Conservation (phyloP, 2,797 vertebrate genomes). For the Carapus acus region DNA sequence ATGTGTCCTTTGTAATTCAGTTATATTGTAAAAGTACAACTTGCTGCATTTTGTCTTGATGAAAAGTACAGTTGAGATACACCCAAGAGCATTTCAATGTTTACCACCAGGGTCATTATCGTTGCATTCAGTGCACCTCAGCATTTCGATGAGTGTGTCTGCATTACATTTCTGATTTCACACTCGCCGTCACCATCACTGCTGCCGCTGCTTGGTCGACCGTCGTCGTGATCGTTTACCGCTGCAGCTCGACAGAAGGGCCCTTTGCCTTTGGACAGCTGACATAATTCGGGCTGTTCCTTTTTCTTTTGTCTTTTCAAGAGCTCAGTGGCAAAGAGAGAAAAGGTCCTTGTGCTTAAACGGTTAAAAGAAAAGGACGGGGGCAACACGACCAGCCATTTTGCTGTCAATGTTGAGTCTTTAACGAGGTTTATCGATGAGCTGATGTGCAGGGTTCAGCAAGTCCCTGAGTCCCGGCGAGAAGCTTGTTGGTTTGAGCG, state of each 20-base stretch:
- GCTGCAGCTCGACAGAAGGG: slow-evolving; percentile 80
- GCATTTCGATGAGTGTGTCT: not conserved
- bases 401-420: slow-evolving; percentile 22
- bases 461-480: slow-evolving; percentile 33
- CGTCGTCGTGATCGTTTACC: slow-evolving; percentile 67
- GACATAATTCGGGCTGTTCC: slow-evolving; percentile 80
- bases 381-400: slow-evolving; percentile 34
- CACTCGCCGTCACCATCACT: slow-evolving; percentile 52
- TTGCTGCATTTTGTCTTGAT: slow-evolving; percentile 30
- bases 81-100: too few relatives aligned
- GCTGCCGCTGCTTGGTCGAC: slow-evolving; percentile 64
- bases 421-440: slow-evolving; percentile 32
- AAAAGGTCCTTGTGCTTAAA: slow-evolving; percentile 54
- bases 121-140: slow-evolving; percentile 5
- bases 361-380: slow-evolving; percentile 50
- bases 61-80: slow-evolving; percentile 19
- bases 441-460: slow-evolving; percentile 33
- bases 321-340: too few relatives aligned
- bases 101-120: not conserved
- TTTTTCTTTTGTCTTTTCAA: too few relatives aligned
- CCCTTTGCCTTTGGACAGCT: slow-evolving; percentile 86
- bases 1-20: slow-evolving; percentile 5
- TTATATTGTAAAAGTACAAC: slow-evolving; percentile 5
- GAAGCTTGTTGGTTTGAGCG: slow-evolving; percentile 26
- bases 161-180: not conserved